These are phyloP conservation scores for Nannobrachium achirus DNA, from an alignment of 2,113 vertebrate genomes.

Conservation along the genomic window DNA sequence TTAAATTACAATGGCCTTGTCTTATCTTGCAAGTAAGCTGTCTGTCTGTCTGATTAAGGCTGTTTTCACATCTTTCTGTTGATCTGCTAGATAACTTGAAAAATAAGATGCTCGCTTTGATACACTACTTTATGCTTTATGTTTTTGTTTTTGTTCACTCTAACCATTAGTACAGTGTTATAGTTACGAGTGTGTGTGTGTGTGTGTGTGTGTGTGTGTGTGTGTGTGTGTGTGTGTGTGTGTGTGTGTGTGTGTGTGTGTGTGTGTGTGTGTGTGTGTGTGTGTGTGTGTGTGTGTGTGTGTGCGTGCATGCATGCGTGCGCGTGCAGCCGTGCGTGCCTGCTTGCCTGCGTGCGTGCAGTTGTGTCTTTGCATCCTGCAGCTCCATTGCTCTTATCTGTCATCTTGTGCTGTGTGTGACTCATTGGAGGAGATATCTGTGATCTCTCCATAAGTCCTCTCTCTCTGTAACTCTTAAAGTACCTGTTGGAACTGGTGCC, in stretches of 20 bases:
- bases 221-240: slow-evolving; percentile 18
- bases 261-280: not conserved
- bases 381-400: slow-evolving; percentile 58
- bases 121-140: too few species aligned
- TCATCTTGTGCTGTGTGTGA: slow-evolving; percentile 55
- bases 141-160: too few species aligned
- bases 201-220: slow-evolving; percentile 18
- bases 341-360: not conserved
- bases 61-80: too few species aligned
- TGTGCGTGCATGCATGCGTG: too few species aligned
- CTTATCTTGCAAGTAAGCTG: too few species aligned
- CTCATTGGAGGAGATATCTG: slow-evolving; percentile 62
- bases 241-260: slow-evolving; percentile 8
- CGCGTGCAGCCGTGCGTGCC: not conserved
- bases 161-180: too few species aligned
- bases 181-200: slow-evolving; percentile 16
- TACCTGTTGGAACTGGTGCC: slow-evolving; percentile 44
- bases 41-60: too few species aligned
- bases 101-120: too few species aligned
- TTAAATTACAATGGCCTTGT: too few species aligned
- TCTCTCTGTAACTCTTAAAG: slow-evolving; percentile 21
- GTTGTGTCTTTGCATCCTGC: slow-evolving; percentile 55
- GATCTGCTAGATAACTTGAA: too few species aligned
- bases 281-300: not conserved
- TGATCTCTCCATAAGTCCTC: slow-evolving; percentile 47